Evolutionary conservation across 1,140 invertebrate species (phyloP).

Genomic region (Mizuhopecten yessoensis): DNA sequence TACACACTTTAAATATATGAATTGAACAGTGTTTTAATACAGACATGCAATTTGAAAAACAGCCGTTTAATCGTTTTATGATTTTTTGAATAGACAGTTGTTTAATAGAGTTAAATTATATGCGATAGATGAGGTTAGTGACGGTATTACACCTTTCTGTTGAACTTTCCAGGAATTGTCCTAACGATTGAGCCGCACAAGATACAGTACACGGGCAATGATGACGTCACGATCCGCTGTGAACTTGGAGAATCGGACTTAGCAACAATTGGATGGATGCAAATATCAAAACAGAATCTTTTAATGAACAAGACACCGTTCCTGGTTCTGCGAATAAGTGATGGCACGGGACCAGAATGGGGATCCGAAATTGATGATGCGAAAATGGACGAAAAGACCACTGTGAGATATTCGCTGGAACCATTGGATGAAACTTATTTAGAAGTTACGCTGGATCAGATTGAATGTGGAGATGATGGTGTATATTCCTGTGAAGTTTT

Average conservation of each 20-base stretch:
- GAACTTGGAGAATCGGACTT: background rate
- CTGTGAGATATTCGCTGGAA: background rate
- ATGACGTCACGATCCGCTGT: slow-evolving; percentile 1
- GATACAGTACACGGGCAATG: background rate
- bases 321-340: background rate
- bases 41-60: too few species aligned
- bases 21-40: too few species aligned
- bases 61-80: too few species aligned
- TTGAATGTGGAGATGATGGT: background rate
- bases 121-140: too few species aligned
- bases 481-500: slow-evolving; percentile 13
- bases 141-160: too few species aligned
- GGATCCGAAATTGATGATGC: background rate
- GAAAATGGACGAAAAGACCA: background rate
- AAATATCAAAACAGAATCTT: background rate
- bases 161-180: background rate
- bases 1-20: too few species aligned
- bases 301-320: background rate
- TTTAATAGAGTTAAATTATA: too few species aligned
- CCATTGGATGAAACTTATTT: background rate
- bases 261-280: background rate
- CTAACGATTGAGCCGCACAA: background rate
- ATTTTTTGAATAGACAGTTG: too few species aligned
- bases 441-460: background rate
- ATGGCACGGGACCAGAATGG: background rate